Conservation (phyloP, 1,140 invertebrate genomes). For the Caenorhabditis inopinata region DNA sequence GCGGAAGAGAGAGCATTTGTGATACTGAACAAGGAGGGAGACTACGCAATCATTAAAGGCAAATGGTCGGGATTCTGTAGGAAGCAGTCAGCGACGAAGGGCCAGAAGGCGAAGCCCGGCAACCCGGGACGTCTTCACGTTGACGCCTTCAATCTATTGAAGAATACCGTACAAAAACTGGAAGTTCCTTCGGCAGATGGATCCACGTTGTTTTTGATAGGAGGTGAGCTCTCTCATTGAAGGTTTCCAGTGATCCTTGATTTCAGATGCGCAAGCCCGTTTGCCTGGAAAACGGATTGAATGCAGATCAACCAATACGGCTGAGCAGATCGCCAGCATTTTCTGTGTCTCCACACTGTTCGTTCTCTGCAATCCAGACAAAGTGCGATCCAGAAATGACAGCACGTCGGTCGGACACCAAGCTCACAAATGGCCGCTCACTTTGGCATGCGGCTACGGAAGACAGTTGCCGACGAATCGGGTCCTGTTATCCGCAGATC, state of each 20-base stretch:
- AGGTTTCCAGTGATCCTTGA: no score
- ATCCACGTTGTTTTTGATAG: conserved; percentile 49
- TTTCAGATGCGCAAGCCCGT: conserved; percentile 52
- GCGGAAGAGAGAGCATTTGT: conserved; percentile 52
- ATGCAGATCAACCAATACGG: conserved; percentile 49
- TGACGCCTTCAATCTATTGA: conserved; percentile 52
- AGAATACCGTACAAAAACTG: conserved; percentile 54
- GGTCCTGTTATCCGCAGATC: conserved; percentile 29
- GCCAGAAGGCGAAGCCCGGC: conserved; percentile 50
- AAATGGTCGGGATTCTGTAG: conserved; percentile 47
- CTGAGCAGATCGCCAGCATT: conserved; percentile 52
- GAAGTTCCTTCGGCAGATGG: conserved; percentile 49
- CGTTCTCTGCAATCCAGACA: conserved; percentile 53
- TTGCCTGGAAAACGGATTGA: conserved; percentile 52
- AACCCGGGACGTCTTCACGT: conserved; percentile 51
- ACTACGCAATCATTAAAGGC: conserved; percentile 50
- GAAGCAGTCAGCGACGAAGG: conserved; percentile 45
- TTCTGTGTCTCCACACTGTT: conserved; percentile 51
- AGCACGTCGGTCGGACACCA: conserved; percentile 49
- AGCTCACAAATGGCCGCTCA: conserved; percentile 53
- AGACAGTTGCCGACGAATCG: conserved; percentile 46
- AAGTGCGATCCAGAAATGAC: conserved; percentile 46
- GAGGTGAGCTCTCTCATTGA: no score
- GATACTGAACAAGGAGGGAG: conserved; percentile 51
- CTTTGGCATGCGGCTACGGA: conserved; percentile 51